Evolutionary conservation across 64 coral and sea anemone genomes (phyloP).

Genomic region (Anthopleura sola): DNA sequence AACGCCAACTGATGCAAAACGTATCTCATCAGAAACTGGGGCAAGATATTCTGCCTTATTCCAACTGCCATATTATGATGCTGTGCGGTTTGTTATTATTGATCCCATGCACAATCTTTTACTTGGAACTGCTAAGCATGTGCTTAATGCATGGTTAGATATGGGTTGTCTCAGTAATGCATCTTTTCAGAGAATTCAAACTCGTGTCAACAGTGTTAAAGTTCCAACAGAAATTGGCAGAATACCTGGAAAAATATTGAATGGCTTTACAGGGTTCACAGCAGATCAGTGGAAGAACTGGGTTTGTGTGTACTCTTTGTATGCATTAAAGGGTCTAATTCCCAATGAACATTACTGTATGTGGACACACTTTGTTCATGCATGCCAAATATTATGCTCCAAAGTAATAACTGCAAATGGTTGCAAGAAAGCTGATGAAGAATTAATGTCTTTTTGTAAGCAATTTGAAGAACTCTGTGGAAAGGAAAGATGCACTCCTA

Average conservation of each 20-base stretch:
- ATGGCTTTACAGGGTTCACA: conserved; percentile 28
- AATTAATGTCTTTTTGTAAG: conserved; percentile 8
- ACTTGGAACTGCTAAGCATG: conserved; percentile 48
- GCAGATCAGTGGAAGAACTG: conserved; percentile 67
- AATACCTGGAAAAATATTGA: conserved; percentile 32
- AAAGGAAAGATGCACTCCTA: conserved; percentile 16
- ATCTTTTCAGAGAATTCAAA: conserved; percentile 8
- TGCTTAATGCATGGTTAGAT: conserved; percentile 43
- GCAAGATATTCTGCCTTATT: conserved; percentile 31
- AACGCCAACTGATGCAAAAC: conserved; percentile 37
- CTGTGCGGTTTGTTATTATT: conserved; percentile 25
- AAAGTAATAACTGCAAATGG: conserved; percentile 1
- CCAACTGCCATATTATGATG: conserved; percentile 52
- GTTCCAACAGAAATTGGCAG: conserved; percentile 12
- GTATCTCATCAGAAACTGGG: conserved; percentile 24
- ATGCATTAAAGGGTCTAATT: conserved; percentile 58
- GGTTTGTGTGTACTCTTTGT: conserved; percentile 44
- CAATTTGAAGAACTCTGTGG: conserved; percentile 15
- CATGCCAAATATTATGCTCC: conserved; percentile 2
- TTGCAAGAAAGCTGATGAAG: conserved; percentile 1
- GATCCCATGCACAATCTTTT: conserved; percentile 59
- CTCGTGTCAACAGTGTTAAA: not conserved
- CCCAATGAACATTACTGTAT: conserved; percentile 35
- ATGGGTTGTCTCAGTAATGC: conserved; percentile 22
- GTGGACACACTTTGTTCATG: conserved; percentile 33